These are phyloP conservation scores for Ivindomyrus marchei DNA, from an alignment of 2,113 vertebrate genomes.

Conservation along the genomic window DNA sequence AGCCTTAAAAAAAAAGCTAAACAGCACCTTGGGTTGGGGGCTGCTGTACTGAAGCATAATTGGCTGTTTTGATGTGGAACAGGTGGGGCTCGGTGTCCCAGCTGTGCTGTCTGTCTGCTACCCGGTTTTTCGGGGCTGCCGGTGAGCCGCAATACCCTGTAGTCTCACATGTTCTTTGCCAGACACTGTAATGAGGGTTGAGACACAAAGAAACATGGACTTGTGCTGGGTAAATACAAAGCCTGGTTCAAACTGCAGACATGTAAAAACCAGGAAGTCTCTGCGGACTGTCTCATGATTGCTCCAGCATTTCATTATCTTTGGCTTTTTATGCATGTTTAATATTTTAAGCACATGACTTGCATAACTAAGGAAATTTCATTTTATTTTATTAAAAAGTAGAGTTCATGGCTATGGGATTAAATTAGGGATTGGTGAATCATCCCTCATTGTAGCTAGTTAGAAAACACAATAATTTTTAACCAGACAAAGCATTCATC, in stretches of 20 bases:
- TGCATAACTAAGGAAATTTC: neutral
- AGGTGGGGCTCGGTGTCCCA: slow-evolving; percentile 6
- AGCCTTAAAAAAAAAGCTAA: neutral
- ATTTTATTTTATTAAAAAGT: neutral
- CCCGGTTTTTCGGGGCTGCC: neutral
- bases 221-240: neutral
- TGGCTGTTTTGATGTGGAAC: slow-evolving; percentile 17
- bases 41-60: neutral
- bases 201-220: neutral
- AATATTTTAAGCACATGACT: neutral
- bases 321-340: neutral
- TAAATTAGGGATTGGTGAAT: neutral
- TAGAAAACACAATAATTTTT: neutral
- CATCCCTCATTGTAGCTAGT: neutral
- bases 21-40: neutral
- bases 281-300: neutral
- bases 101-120: slow-evolving; percentile 5
- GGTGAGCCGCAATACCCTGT: neutral
- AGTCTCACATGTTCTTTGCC: neutral
- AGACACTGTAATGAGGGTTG: slow-evolving; percentile 16
- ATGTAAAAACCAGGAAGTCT: neutral
- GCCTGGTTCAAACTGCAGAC: neutral
- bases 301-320: neutral
- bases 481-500: neutral
- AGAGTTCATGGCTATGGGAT: neutral